Evolutionary conservation across 2,113 vertebrate genomes (phyloP).

Genomic region (crab-eating macaque (Macaca fascicularis)): T2T-MFA8v1.1 NC_088375.1:148825001-148825500

Average conservation of each 20-base stretch:
- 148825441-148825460: conserved; percentile 24
- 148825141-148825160: neutral
- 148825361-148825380: neutral
- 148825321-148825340: neutral
- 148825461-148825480: conserved; percentile 8
- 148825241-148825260: neutral
- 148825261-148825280: neutral
- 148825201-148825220: neutral
- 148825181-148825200: neutral
- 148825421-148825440: conserved; percentile 18
- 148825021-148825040: neutral
- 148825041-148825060: too few relatives aligned
- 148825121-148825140: neutral
- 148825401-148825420: conserved; percentile 8
- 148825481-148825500: conserved; percentile 2
- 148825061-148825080: too few relatives aligned
- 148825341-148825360: neutral
- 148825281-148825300: conserved; percentile 29
- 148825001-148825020: neutral
- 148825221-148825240: neutral
- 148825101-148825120: neutral
- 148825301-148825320: neutral
- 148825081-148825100: too few relatives aligned
- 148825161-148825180: neutral
- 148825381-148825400: neutral